Evolutionary conservation across 2,113 vertebrate species (phyloP).

Genomic region (Channa maculata): DNA sequence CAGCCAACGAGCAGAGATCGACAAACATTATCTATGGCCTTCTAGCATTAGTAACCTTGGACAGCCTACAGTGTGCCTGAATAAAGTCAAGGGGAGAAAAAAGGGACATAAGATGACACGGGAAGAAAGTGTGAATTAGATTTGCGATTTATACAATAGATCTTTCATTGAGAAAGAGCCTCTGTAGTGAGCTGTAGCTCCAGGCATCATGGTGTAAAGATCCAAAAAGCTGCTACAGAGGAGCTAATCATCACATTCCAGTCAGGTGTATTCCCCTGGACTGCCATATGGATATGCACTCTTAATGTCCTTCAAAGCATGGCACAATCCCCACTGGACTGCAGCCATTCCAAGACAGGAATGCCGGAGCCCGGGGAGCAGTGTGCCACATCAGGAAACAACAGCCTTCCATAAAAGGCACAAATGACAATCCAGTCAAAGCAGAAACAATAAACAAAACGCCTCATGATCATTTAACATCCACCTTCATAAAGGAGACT

Average conservation of each 20-base stretch:
- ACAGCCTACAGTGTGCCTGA: slow-evolving; percentile 14
- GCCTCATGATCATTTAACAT: slow-evolving; percentile 11
- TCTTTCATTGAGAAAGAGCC: slow-evolving; percentile 58
- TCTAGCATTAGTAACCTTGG: slow-evolving; percentile 45
- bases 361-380: slow-evolving; percentile 30
- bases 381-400: slow-evolving; percentile 37
- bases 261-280: slow-evolving; percentile 54
- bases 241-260: slow-evolving; percentile 65
- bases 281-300: slow-evolving; percentile 47
- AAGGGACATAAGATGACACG: slow-evolving; percentile 34
- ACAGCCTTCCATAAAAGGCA: slow-evolving; percentile 3
- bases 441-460: slow-evolving; percentile 31
- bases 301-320: slow-evolving; percentile 54
- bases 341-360: slow-evolving; percentile 46
- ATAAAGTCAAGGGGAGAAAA: slow-evolving; percentile 25
- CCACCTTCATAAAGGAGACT: slow-evolving; percentile 9
- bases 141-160: slow-evolving; percentile 54
- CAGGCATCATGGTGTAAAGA: slow-evolving; percentile 19
- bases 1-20: slow-evolving; percentile 21
- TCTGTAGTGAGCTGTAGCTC: slow-evolving; percentile 44
- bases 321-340: slow-evolving; percentile 27
- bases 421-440: not conserved
- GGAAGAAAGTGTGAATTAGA: slow-evolving; percentile 58
- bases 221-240: slow-evolving; percentile 27
- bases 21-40: slow-evolving; percentile 30